A percentile compares a stretch with the other conserved stretches of the same genome.
These are phyloP conservation scores for Colletes collaris DNA, from an alignment of 2,888 invertebrate species.

Conservation along the genomic window DNA sequence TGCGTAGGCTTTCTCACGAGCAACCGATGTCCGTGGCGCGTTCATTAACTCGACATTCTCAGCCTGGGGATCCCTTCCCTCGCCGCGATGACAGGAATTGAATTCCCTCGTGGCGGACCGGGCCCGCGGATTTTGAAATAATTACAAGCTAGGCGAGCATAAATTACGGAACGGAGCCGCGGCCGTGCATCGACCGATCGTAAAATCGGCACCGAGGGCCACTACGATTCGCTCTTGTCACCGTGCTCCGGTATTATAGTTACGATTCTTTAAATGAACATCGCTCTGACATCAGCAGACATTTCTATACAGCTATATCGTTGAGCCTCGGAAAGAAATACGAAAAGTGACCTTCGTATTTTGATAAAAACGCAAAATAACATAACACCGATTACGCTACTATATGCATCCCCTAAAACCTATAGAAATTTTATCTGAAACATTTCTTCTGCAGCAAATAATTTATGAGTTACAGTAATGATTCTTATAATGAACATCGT, in stretches of 20 bases:
- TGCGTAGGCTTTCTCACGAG: slow-evolving; percentile 44
- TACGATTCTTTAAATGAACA: slow-evolving; percentile 36
- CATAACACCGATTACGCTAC: too few species aligned
- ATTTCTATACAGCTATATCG: too few species aligned
- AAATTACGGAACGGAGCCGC: slow-evolving; percentile 34
- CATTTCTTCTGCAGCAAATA: too few species aligned
- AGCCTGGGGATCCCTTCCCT: background rate
- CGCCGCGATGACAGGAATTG: slow-evolving; percentile 43
- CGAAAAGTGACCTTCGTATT: too few species aligned
- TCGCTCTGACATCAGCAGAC: too few species aligned
- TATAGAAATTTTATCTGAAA: too few species aligned
- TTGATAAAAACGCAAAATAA: too few species aligned
- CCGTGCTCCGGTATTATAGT: slow-evolving; percentile 1
- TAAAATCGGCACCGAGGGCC: background rate
- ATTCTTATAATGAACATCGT: too few species aligned
- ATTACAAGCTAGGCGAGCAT: slow-evolving; percentile 37
- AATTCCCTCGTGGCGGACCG: slow-evolving; percentile 10
- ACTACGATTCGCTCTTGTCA: background rate
- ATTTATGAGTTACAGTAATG: too few species aligned
- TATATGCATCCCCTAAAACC: too few species aligned
- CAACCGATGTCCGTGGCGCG: slow-evolving; percentile 13
- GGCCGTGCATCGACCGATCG: slow-evolving; percentile 2
- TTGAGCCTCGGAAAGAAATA: too few species aligned
- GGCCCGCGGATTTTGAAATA: slow-evolving; percentile 25
- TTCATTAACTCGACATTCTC: slow-evolving; percentile 53